Base-by-base conservation (phyloP, 2,113 vertebrate genomes). In the Alexandromys fortis region DNA sequence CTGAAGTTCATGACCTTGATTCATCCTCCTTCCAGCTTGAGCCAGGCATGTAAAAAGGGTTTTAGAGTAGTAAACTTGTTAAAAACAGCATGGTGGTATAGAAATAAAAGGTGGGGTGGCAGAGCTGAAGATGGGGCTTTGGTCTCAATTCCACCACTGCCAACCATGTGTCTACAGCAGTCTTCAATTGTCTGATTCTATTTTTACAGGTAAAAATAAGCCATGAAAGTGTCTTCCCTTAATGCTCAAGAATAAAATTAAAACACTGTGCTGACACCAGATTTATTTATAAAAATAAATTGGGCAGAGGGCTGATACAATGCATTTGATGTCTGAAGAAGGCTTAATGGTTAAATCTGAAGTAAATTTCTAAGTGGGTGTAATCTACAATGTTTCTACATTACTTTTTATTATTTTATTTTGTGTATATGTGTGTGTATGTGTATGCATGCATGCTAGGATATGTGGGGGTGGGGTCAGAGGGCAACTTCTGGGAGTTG, bases 131-230 rank as follows among this genome's bases (percentile, higher is more conserved):
- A 93, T 55, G 35, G 4, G 30, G 28, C 30, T 58, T 78, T 92
- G 38, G 38, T 33, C 26, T 75, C 45, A 70, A 12, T 90, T 94
- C 77, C 75, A 42, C 28, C 58, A 52, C 87, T 47, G 79, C 52
- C 92, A 47, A 47, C 42, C 65, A 22, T 1, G 38, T 49, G n/a
- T 83, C 94, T 73, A 2, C 75, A 12, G 61, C 87, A 94, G 35
- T 89, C 91, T 94, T 97, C 24, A 47, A 24, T 90, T 47, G 92
- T 94, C 38, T 95, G 55, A 42, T 72, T 35, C 73, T 93, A 35
- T 58, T 26, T 86, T 55, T 88, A 4, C 11, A 72, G 83, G 9
- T 58, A 78, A 86, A 81, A 81, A 81, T n/a, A 65, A 81, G 83
- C 70, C 47, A 21, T 45, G 75, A 52, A 82, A 78, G 79, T 70